Percentiles rank a stretch among this genome's conserved stretches.
These are phyloP conservation scores for Chamaetylas fuelleborni DNA, from an alignment of 2,113 vertebrate species.

Conservation along the genomic window DNA sequence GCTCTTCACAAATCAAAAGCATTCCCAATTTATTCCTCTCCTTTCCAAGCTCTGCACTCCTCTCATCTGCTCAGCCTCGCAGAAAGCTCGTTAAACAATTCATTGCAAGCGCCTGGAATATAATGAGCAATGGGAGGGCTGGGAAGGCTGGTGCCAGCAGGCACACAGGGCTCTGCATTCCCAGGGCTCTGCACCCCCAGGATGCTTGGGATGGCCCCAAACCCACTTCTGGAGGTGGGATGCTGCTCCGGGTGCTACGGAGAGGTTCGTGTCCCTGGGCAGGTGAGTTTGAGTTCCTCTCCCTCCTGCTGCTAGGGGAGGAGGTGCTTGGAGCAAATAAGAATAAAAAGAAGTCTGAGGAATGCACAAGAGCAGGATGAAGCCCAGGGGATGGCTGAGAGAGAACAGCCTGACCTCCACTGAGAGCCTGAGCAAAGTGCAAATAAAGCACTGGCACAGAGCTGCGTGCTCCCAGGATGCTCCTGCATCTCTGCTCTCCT, in stretches of 20 bases:
- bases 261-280: fast-evolving
- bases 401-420: neutral
- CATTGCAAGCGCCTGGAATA: neutral
- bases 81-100: conserved; percentile 2
- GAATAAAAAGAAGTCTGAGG: neutral
- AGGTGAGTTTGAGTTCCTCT: neutral
- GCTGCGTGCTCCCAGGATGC: neutral
- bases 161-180: neutral
- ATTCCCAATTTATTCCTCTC: neutral
- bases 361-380: neutral
- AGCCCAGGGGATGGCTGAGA: neutral
- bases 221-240: fast-evolving
- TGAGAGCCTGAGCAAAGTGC: neutral
- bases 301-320: neutral
- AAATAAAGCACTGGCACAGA: neutral
- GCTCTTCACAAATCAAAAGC: neutral
- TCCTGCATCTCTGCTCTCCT: neutral
- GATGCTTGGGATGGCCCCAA: neutral
- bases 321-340: neutral
- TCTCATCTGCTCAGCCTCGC: conserved; percentile 10
- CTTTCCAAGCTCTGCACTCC: neutral
- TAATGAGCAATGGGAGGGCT: neutral
- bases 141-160: neutral
- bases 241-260: fast-evolving
- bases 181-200: neutral